These are phyloP conservation scores for Anas acuta DNA, from an alignment of 2,797 vertebrate genomes.

Conservation along the genomic window DNA sequence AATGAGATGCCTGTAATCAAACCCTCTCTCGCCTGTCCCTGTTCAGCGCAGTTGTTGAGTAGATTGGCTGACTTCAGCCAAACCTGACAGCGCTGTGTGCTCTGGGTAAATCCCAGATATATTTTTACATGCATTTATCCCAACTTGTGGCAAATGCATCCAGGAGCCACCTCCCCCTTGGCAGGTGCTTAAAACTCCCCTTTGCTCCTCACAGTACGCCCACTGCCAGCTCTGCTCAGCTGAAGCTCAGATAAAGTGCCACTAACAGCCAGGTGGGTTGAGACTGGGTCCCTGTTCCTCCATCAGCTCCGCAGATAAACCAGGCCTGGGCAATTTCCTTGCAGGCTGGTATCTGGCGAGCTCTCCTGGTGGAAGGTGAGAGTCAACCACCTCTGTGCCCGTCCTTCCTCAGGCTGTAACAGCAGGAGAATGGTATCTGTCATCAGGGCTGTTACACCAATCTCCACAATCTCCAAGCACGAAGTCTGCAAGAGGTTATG, in stretches of 20 bases:
- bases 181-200: background rate
- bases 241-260: background rate
- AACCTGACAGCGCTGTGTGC: background rate
- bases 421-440: background rate
- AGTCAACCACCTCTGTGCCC: too few relatives aligned
- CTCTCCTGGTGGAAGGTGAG: background rate
- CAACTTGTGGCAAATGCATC: background rate
- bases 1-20: conserved; percentile 51
- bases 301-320: background rate
- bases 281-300: too few relatives aligned
- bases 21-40: conserved; percentile 9
- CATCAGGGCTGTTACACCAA: too few relatives aligned
- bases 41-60: background rate
- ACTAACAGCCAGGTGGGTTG: background rate
- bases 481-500: background rate
- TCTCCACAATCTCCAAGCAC: background rate
- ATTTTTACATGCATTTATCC: too few relatives aligned
- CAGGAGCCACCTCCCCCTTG: background rate
- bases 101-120: background rate
- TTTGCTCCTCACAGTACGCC: background rate
- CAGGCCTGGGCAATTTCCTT: too few relatives aligned
- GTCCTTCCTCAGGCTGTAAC: background rate
- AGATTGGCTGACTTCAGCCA: background rate
- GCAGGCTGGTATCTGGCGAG: background rate
- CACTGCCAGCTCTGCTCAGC: background rate